Evolutionary conservation across 2,888 invertebrate species (phyloP).

Genomic region (Eremobia ochroleuca): DNA sequence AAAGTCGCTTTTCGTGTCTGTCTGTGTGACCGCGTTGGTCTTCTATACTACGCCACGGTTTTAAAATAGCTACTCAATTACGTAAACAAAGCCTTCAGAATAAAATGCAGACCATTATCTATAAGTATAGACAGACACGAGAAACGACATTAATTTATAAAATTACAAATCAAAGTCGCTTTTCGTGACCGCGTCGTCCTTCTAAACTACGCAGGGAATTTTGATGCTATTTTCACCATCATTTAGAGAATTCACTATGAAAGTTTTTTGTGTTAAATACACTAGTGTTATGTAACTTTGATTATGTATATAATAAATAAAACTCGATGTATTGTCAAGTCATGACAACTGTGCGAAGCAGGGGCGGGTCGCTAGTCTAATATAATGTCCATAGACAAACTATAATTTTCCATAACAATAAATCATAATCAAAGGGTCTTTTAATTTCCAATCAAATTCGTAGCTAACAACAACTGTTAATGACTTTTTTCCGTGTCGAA

Average conservation of each 20-base stretch:
- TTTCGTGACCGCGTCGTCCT: not conserved
- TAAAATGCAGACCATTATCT: no score
- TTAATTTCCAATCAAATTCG: conserved; percentile 71
- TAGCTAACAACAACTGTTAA: conserved; percentile 71
- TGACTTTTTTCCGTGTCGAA: conserved; percentile 76
- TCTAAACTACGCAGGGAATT: not conserved
- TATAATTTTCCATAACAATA: conserved; percentile 54
- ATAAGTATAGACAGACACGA: no score
- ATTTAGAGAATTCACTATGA: not conserved
- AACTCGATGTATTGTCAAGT: not conserved
- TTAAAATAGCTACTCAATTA: no score
- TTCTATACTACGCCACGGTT: no score
- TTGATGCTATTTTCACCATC: not conserved
- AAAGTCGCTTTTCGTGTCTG: no score
- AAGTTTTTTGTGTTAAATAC: not conserved
- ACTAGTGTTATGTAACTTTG: no score
- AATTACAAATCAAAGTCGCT: no score
- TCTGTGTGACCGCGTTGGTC: no score
- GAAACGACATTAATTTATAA: no score
- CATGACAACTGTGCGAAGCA: not conserved
- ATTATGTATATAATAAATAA: not conserved
- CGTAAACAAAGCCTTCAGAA: no score
- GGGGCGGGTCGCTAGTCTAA: not conserved
- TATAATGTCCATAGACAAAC: conserved; percentile 50
- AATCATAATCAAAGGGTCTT: conserved; percentile 71